phyloP scores from a whole-genome alignment of 53 echinoderm and acorn worm genomes.

The Stichopus horrens region DNA sequence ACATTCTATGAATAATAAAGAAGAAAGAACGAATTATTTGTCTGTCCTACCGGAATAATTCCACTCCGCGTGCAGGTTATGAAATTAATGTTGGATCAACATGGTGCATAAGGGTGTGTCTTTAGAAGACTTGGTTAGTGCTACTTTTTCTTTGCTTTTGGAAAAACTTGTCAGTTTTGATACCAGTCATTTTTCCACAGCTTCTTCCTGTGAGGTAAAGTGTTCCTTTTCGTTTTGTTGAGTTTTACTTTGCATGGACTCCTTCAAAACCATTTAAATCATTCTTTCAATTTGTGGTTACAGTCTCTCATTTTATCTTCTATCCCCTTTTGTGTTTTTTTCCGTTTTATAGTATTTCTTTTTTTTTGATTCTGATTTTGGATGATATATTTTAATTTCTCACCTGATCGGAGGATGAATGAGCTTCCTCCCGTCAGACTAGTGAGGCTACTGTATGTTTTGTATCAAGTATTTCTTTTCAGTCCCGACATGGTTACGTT shows the following conservation, averaged over 20 bases:
- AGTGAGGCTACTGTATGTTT: too few species aligned
- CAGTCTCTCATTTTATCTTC: neutral
- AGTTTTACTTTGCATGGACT: neutral
- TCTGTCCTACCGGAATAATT: too few species aligned
- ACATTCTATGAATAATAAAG: too few species aligned
- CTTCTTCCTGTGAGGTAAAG: neutral
- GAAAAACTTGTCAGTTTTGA: conserved; percentile 4
- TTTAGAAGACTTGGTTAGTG: conserved; percentile 33
- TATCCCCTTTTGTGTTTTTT: neutral
- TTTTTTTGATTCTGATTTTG: too few species aligned
- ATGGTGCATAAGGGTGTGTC: conserved; percentile 18
- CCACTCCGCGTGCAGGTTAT: too few species aligned
- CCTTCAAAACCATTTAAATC: neutral
- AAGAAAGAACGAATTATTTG: too few species aligned
- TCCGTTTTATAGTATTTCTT: neutral
- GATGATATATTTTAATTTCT: too few species aligned
- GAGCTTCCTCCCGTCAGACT: too few species aligned
- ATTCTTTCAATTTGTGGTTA: neutral
- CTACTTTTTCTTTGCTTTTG: neutral
- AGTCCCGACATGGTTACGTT: too few species aligned
- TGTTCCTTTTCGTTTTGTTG: neutral
- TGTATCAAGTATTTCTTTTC: too few species aligned
- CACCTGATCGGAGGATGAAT: too few species aligned
- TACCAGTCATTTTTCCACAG: neutral
- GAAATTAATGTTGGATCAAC: neutral